phyloP scores from a whole-genome alignment of 2,888 invertebrate species.

The Agrochola circellaris region DNA sequence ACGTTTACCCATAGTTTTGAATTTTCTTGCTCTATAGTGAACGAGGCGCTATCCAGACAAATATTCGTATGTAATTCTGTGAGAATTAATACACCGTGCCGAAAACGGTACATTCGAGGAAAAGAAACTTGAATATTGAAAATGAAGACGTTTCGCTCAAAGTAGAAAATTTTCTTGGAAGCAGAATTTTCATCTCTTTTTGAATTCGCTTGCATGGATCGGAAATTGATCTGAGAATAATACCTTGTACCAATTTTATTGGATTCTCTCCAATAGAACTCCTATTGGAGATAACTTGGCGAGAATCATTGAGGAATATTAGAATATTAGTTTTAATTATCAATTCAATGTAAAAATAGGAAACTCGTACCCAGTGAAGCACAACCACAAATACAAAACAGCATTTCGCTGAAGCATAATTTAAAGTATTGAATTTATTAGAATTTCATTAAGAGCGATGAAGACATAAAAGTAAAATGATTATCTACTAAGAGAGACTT shows the following conservation, averaged over 20 bases:
- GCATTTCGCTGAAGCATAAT: neutral
- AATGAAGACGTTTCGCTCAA: neutral
- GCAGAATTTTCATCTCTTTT: neutral
- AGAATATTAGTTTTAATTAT: neutral
- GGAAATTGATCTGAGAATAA: neutral
- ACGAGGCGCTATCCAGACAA: neutral
- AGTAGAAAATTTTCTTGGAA: neutral
- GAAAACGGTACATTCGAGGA: neutral
- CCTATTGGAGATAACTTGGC: too few species aligned
- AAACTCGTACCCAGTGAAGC: neutral
- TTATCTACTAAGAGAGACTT: neutral
- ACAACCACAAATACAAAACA: too few species aligned
- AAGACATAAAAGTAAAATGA: neutral
- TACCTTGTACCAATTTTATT: neutral
- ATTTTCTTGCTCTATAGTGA: neutral
- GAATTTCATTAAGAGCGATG: neutral
- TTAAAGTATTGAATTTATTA: neutral
- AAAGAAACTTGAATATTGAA: neutral
- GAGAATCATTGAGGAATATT: neutral
- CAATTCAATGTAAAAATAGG: neutral
- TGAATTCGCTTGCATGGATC: neutral
- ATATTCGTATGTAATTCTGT: constrained; percentile 4
- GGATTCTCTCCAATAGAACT: neutral
- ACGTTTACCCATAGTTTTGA: neutral
- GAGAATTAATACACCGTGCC: neutral